These are phyloP conservation scores for Perca flavescens DNA, from an alignment of 2,113 vertebrate species.

Conservation along the genomic window DNA sequence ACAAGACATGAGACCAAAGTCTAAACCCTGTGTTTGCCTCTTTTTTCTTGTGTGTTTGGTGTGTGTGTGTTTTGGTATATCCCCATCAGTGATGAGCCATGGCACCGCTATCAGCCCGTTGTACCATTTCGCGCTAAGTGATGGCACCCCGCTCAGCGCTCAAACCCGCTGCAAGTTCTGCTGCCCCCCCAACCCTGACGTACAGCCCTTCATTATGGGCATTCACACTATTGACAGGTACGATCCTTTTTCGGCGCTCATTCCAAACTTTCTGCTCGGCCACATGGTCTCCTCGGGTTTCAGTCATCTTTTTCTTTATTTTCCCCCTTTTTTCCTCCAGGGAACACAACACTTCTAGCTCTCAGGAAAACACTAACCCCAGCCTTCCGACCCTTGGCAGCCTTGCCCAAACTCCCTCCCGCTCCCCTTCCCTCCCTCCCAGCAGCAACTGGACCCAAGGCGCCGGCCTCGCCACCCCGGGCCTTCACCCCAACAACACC, in stretches of 20 bases:
- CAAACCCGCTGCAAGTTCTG: constrained; percentile 98
- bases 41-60: constrained; percentile 11
- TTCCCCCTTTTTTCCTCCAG: constrained; percentile 69
- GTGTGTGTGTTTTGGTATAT: neutral
- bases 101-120: constrained; percentile 95
- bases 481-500: constrained; percentile 87
- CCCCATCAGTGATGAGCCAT: constrained; percentile 91
- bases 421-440: constrained; percentile 83
- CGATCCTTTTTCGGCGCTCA: neutral
- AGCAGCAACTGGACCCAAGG: constrained; percentile 81
- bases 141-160: constrained; percentile 93
- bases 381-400: constrained; percentile 87
- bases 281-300: neutral
- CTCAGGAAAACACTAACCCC: constrained; percentile 94
- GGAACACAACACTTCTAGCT: constrained; percentile 95
- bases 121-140: constrained; percentile 95
- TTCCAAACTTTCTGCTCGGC: neutral
- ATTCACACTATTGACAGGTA: constrained; percentile 98
- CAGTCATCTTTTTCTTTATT: neutral
- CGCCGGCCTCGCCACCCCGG: constrained; percentile 65
- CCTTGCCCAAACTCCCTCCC: constrained; percentile 85
- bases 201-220: constrained; percentile 98
- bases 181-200: constrained; percentile 93
- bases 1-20: constrained; percentile 11
- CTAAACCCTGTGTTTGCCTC: constrained; percentile 20